These are phyloP conservation scores for Abrostola triplasia DNA, from an alignment of 2,888 invertebrate genomes.

Conservation along the genomic window DNA sequence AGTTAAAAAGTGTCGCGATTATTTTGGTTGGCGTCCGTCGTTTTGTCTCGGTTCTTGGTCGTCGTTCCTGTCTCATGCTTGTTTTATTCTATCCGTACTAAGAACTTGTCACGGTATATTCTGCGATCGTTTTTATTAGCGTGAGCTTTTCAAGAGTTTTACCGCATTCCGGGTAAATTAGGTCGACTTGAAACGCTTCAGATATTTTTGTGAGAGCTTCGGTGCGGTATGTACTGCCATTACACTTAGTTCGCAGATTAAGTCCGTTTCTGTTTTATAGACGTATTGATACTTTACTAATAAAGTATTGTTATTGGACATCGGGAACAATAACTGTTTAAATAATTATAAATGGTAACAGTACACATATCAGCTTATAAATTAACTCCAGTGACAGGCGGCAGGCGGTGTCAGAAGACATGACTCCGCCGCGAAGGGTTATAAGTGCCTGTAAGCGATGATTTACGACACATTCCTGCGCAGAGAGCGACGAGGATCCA, in stretches of 20 bases:
- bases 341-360: constrained; percentile 28
- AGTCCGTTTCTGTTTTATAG: too few relatives aligned
- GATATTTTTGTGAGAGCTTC: background rate
- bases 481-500: constrained; percentile 65
- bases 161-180: constrained; percentile 16
- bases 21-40: constrained; percentile 2
- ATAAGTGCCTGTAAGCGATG: constrained; percentile 64
- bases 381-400: constrained; percentile 55
- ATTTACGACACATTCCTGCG: constrained; percentile 84
- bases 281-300: too few relatives aligned
- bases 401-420: constrained; percentile 48
- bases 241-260: too few relatives aligned
- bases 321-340: constrained; percentile 3
- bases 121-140: constrained; percentile 39
- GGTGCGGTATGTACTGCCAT: background rate
- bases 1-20: constrained; percentile 3
- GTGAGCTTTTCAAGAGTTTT: constrained; percentile 15
- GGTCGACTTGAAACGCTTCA: constrained; percentile 8
- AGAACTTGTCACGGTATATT: constrained; percentile 34
- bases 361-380: constrained; percentile 57
- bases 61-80: constrained; percentile 16
- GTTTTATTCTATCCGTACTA: background rate
- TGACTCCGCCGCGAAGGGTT: constrained; percentile 40
- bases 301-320: too few relatives aligned
- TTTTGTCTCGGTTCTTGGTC: constrained; percentile 34